Base-by-base conservation (phyloP, 2,113 vertebrate genomes). In the Heterotis niloticus region DNA sequence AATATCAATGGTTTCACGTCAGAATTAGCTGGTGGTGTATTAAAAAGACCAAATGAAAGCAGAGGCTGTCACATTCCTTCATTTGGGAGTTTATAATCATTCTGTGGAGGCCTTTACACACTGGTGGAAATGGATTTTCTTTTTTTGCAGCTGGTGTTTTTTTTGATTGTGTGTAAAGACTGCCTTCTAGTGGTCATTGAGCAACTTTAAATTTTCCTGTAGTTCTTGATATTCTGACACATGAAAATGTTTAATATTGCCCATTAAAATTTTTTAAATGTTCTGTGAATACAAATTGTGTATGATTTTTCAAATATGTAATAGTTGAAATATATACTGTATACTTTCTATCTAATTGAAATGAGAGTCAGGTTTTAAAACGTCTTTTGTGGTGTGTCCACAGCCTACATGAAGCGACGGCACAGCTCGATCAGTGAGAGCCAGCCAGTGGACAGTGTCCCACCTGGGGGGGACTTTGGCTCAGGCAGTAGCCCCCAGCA, bases 401-500 rank as follows among this genome's bases (percentile, higher is more conserved):
- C 89, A 98, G 96, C 96, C 78, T 98, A 98, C 91, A 97, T 97
- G 96, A 98, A 98, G 62, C 93, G 96, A 83, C 92, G 96, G 76
- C 95, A 96, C 90, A 97, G 96, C 90, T 98, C 96, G 0, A 91
- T 98, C 79, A 96, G 95, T 12, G 96, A 98, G 85, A 91, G 93
- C 74, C 96, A 96, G 88, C 91, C 95, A 52, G 94, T 93, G 1
- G 96, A 97, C 60, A 87, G 89, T 24, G 90, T 90, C 0, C 82
- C 94, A 0, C 75, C 90, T 2, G 95, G 94, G 18, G 87, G 92
- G 0, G 96, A 98, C 79, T 96, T 95, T 83, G 91, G 92, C 85
- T 95, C 96, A 86, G 94, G 95, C 0, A 94, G 95, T 86, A 97
- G 96, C 82, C 96, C 96, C 0, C 96, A 95, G 84, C 95, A 98